Evolutionary conservation across 2,797 vertebrate genomes (phyloP).

Genomic region (Sebastes minor): DNA sequence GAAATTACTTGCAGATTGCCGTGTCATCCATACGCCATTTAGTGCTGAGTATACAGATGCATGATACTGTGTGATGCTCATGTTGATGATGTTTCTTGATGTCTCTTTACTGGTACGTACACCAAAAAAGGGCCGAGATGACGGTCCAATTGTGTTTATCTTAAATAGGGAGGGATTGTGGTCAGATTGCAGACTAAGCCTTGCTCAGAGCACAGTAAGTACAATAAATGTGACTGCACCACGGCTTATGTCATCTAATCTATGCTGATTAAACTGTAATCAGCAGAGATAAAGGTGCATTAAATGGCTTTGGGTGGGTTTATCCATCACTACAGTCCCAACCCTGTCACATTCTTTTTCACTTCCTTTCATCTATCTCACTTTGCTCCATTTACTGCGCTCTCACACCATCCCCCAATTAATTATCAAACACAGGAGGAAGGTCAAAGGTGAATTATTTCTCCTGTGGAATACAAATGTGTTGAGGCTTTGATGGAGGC

Average conservation of each 20-base stretch:
- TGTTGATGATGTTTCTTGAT: not conserved
- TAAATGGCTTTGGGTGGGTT: not conserved
- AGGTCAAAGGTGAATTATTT: slow-evolving; percentile 31
- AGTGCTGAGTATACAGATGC: not conserved
- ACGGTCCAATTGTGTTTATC: not conserved
- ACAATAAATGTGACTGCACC: not conserved
- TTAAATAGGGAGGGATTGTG: not conserved
- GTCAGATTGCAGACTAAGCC: not conserved
- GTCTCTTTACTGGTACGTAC: not conserved
- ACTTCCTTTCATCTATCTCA: not conserved
- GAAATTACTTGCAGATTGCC: too few relatives aligned
- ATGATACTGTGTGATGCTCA: not conserved
- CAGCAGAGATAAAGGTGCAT: not conserved
- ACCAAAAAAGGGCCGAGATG: not conserved
- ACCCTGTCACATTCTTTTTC: not conserved
- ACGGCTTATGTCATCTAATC: not conserved
- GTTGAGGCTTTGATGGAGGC: not conserved
- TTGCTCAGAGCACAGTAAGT: not conserved
- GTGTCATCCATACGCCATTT: too few relatives aligned
- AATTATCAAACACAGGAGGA: not conserved
- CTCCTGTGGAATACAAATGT: slow-evolving; percentile 20
- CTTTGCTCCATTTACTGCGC: not conserved
- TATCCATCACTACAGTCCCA: not conserved
- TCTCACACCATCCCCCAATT: not conserved
- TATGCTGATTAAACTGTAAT: not conserved